Evolutionary conservation across 30 jellyfish, hydroid and myxozoan species (phyloP), one percentile per base, ranked within the genome.

Genomic region (Aurelia sp.): DNA sequence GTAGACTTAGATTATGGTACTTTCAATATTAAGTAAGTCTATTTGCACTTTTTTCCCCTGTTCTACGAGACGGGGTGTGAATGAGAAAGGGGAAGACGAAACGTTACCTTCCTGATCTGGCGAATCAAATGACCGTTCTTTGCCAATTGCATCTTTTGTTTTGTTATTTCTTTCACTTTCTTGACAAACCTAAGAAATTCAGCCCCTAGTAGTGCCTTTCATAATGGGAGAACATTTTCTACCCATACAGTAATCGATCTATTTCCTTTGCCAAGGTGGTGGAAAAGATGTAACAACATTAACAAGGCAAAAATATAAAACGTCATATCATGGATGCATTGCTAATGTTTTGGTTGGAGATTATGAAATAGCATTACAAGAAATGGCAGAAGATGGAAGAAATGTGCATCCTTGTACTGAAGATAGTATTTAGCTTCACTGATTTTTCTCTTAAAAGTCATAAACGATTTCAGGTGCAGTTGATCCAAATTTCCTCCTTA

Each of bases 361-460:
- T 59, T 44, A 44, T 6, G 79, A 35, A 18, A 64, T 82, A 6
- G 44, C 13, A 15, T 22, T 82, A 18, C 91, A 82, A 23, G 79
- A 82, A 3, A 82, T 82, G 91, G 91, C 91, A 8, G 85, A 82
- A 41, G 85, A 82, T 57, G 91, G 91, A 21, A 74, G 85, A 22
- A 82, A 71, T 65, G 76, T 70, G 16, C 85, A 68, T 60, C 91
- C 79, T 9, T 82, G 91, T 55, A 69, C 85, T 4, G 91, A 82
- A 59, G 60, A 82, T 27, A 70, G 85, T 62, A 82, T 70, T 13
- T 82, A 62, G 50, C 7, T 21, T 44, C 18, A 44, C 33, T 37
- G 5, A 16, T 5, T 64, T 5, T 17, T 64, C 55, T 44, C 55
- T 44, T 44, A 44, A 16, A 6, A 13, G 0, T 44, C 3, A 44